Evolutionary conservation across 1,140 invertebrate species (phyloP).

Genomic region (Anastrepha obliqua): DNA sequence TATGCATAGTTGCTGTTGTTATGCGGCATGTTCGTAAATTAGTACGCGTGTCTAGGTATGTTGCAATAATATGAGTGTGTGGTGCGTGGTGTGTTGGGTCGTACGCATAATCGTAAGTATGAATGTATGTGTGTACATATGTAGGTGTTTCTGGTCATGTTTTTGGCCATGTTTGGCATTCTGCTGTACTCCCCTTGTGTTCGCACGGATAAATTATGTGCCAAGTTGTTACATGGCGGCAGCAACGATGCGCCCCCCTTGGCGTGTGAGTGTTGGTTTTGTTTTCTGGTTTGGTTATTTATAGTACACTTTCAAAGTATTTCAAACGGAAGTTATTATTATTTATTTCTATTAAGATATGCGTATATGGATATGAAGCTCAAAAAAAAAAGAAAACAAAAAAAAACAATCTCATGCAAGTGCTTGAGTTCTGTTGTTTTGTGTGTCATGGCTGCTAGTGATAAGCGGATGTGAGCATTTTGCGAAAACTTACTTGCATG

Average conservation of each 20-base stretch:
- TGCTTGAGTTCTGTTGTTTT: too few species aligned
- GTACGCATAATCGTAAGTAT: not conserved
- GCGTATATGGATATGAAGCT: not conserved
- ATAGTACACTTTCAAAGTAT: not conserved
- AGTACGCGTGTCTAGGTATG: not conserved
- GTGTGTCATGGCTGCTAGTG: too few species aligned
- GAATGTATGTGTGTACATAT: not conserved
- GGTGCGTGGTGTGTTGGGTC: not conserved
- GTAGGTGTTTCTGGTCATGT: constrained; percentile 37
- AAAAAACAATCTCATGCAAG: too few species aligned
- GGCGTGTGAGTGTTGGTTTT: not conserved
- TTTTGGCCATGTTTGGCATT: constrained; percentile 34
- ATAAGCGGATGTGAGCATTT: not conserved
- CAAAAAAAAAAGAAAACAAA: not conserved
- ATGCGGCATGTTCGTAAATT: constrained; percentile 36
- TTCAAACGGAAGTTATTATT: constrained; percentile 9
- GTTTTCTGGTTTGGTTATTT: constrained; percentile 13
- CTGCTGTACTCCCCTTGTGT: constrained; percentile 23
- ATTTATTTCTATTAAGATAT: constrained; percentile 38
- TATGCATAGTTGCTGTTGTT: not conserved
- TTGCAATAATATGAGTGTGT: not conserved
- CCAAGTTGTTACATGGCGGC: not conserved
- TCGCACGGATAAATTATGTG: constrained; percentile 10
- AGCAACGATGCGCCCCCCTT: not conserved
- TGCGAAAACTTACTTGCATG: not conserved